These are phyloP conservation scores for Drosophila parvula DNA, from an alignment of 1,140 invertebrate genomes.

Conservation along the genomic window DNA sequence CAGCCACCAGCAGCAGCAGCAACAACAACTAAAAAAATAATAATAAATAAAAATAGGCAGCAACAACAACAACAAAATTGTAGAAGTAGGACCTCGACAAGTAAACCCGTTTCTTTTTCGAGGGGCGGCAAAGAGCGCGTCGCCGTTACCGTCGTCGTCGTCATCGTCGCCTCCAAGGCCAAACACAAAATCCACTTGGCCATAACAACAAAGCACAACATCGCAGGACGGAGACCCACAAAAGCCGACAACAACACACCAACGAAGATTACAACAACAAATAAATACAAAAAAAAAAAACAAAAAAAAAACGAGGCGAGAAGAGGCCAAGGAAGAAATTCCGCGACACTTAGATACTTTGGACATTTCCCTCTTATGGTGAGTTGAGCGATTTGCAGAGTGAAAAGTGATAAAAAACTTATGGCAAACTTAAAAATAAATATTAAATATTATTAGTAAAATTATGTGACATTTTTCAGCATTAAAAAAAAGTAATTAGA, in stretches of 20 bases:
- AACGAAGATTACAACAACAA: constrained; percentile 1
- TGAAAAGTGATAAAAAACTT: not conserved
- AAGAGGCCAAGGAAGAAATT: not conserved
- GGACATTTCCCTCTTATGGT: constrained; percentile 14
- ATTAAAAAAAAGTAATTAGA: not conserved
- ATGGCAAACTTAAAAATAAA: not conserved
- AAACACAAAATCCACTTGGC: constrained; percentile 42
- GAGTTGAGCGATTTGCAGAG: not conserved
- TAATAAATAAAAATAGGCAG: constrained; percentile 7
- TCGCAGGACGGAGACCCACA: constrained; percentile 8
- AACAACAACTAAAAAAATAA: constrained; percentile 13
- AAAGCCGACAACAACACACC: constrained; percentile 5
- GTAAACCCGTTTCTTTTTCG: constrained; percentile 35
- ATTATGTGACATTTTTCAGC: not conserved
- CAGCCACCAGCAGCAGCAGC: constrained; percentile 1
- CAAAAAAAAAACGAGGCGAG: not conserved
- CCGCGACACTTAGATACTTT: constrained; percentile 2
- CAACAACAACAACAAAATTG: constrained; percentile 9
- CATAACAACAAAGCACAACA: constrained; percentile 42
- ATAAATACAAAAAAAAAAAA: not conserved
- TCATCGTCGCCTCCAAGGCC: constrained; percentile 22
- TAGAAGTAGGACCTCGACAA: constrained; percentile 21
- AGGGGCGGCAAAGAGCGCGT: constrained; percentile 1
- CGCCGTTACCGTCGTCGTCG: not conserved
- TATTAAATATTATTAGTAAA: not conserved